Evolutionary conservation across 2,113 vertebrate genomes (phyloP), one percentile per base, ranked within the genome.

Genomic region (Melanocharis versteri): DNA sequence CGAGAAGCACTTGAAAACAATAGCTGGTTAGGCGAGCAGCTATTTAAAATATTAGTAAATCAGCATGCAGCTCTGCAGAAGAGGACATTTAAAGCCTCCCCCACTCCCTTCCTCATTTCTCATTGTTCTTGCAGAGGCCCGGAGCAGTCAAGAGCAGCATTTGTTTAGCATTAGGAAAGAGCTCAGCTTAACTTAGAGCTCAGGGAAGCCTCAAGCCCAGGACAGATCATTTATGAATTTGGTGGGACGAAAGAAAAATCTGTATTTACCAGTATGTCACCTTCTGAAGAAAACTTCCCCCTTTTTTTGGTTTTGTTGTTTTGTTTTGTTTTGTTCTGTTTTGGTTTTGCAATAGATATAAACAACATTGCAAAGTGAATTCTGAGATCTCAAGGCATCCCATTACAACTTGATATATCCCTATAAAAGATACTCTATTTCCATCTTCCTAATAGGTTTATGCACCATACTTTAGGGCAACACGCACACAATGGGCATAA

Each of bases 31-130:
- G 54, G 60, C 2, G 0, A 81, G 62, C 31, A 88, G n/a, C 50
- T 69, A 26, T 84, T 83, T 53, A 72, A 92, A 95, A 72, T 76
- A 82, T 82, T 89, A 85, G 78, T 48, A 64, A 84, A 85, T 33
- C 75, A 72, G 65, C 70, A 51, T 85, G 72, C 71, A 44, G 51
- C 28, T 48, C n/a, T 50, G 70, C 60, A 66, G 47, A 22, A 57
- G 10, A 64, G 8, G 28, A 48, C 30, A 24, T n/a, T 54, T 75
- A 27, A 22, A 87, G 57, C 45, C 22, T 80, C 47, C 53, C 28
- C 30, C 35, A 39, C 58, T 73, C 44, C 26, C n/a, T 66, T 70
- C 26, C 42, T 70, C 33, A 8, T 73, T 39, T 85, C 65, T 62
- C 64, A 45, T 69, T 81, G 50, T 61, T 90, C 45, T 56, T 70